phyloP scores from a whole-genome alignment of 2,888 invertebrate species.

The Heliconius aoede region DNA sequence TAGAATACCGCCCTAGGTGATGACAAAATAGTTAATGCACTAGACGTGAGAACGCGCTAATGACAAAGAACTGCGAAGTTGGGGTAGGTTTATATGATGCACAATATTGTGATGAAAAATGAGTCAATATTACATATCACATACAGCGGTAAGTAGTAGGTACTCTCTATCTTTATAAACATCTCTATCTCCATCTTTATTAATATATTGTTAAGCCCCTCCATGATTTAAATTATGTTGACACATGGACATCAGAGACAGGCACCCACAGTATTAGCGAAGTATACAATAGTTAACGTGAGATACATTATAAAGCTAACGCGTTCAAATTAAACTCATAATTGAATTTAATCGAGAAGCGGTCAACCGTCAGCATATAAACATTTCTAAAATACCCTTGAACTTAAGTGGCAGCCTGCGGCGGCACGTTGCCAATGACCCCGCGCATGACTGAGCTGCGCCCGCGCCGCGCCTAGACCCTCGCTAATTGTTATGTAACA shows the following conservation, averaged over 20 bases:
- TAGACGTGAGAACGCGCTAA: constrained; percentile 77
- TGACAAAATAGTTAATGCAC: constrained; percentile 78
- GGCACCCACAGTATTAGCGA: not conserved
- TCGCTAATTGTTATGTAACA: constrained; percentile 82
- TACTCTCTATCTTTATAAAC: not conserved
- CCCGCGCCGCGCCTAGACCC: constrained; percentile 48
- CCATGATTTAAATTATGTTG: not conserved
- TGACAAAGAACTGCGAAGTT: constrained; percentile 69
- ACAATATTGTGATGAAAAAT: not conserved
- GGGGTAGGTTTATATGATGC: constrained; percentile 65
- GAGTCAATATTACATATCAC: not conserved
- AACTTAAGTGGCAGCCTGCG: constrained; percentile 84
- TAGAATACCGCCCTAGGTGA: constrained; percentile 52
- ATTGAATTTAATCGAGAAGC: not conserved
- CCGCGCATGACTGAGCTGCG: constrained; percentile 81
- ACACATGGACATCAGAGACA: not conserved
- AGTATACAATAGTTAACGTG: no score
- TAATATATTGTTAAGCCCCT: not conserved
- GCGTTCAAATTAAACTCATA: not conserved
- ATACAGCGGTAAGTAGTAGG: not conserved
- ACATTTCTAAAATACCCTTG: constrained; percentile 78
- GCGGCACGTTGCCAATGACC: constrained; percentile 85
- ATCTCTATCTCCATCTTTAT: no score
- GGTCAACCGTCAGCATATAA: constrained; percentile 63
- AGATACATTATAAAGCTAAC: not conserved